Evolutionary conservation across 2,888 invertebrate genomes (phyloP).

Genomic region (Helicoverpa assulta): DNA sequence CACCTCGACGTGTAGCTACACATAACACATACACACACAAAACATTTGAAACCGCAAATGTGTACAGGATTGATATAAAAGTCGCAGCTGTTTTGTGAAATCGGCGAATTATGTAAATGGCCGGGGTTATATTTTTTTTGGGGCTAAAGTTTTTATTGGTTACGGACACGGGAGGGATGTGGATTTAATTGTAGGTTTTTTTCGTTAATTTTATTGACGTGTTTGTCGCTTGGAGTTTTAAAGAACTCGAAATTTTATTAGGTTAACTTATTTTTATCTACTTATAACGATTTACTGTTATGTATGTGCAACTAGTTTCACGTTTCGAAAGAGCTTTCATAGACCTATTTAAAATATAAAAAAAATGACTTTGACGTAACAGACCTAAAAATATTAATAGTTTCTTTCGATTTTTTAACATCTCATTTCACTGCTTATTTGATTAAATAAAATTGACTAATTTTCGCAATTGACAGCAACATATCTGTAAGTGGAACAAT

Average conservation of each 20-base stretch:
- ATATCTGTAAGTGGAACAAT: conserved; percentile 62
- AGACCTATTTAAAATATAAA: too few relatives aligned
- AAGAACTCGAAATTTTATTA: too few relatives aligned
- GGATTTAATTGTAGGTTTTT: conserved; percentile 53
- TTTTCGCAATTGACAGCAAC: conserved; percentile 21
- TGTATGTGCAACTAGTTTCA: too few relatives aligned
- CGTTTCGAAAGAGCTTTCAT: too few relatives aligned
- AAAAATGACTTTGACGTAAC: too few relatives aligned
- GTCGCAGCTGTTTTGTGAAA: conserved; percentile 60
- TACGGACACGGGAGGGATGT: conserved; percentile 27
- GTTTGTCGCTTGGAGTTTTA: conserved; percentile 1
- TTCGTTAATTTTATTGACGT: conserved; percentile 55
- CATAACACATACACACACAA: conserved; percentile 47
- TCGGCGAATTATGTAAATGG: conserved; percentile 62
- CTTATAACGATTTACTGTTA: too few relatives aligned
- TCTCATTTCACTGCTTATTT: too few relatives aligned
- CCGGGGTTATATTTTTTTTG: conserved; percentile 28
- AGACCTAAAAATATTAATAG: too few relatives aligned
- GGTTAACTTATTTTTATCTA: too few relatives aligned
- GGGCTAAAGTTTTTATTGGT: conserved; percentile 51
- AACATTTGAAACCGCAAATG: conserved; percentile 59
- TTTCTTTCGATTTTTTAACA: too few relatives aligned
- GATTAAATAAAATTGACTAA: too few relatives aligned
- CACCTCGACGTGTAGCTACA: conserved; percentile 18
- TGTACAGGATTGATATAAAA: conserved; percentile 62